Evolutionary conservation across 2,113 vertebrate genomes (phyloP).

Genomic region (Pseudorasbora parva): DNA sequence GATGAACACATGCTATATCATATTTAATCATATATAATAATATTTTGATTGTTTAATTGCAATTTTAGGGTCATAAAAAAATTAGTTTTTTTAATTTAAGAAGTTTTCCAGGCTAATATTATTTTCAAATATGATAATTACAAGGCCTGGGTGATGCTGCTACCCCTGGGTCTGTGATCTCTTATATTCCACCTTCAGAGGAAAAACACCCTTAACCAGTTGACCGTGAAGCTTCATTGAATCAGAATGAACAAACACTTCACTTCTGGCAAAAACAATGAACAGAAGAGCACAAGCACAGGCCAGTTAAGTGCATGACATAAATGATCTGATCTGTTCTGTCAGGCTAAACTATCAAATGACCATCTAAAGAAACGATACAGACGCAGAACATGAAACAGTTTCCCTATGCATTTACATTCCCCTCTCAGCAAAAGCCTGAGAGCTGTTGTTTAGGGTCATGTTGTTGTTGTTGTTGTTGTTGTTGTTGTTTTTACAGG

Average conservation of each 20-base stretch:
- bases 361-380: background rate
- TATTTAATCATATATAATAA: no score
- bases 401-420: background rate
- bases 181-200: background rate
- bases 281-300: background rate
- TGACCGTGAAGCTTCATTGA: background rate
- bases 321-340: background rate
- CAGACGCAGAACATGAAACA: background rate
- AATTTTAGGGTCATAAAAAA: no score
- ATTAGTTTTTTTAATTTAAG: no score
- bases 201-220: conserved; percentile 1
- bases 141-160: background rate
- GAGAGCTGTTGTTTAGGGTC: background rate
- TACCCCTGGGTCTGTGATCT: conserved; percentile 9
- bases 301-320: background rate
- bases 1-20: no score
- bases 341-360: background rate
- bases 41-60: no score
- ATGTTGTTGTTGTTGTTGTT: conserved; percentile 36
- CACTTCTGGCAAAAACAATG: background rate
- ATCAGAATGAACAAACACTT: background rate
- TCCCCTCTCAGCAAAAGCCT: background rate
- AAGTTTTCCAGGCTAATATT: no score
- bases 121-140: no score
- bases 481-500: conserved; percentile 46